Conservation (phyloP, 1,140 invertebrate species). For the Drosophila serrata region DNA sequence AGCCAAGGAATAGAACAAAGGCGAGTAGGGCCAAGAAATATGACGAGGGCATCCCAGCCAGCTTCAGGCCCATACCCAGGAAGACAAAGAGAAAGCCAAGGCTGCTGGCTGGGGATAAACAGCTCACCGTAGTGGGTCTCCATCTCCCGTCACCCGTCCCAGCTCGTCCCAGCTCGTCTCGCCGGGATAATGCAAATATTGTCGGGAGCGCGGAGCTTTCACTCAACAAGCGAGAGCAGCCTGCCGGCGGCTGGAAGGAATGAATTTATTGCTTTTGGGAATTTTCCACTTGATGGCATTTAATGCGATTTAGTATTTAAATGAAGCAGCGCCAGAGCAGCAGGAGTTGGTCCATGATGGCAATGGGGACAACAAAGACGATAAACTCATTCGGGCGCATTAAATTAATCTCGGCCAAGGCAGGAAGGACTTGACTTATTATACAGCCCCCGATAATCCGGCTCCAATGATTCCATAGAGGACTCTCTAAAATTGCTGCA, state of each 20-base stretch:
- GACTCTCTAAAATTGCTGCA: neutral
- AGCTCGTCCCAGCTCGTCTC: neutral
- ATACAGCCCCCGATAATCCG: slow-evolving; percentile 26
- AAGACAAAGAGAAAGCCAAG: slow-evolving; percentile 59
- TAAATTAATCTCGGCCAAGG: slow-evolving; percentile 74
- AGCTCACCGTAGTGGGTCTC: slow-evolving; percentile 34
- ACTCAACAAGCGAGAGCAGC: slow-evolving; percentile 61
- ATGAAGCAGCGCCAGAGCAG: slow-evolving; percentile 61
- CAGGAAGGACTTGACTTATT: slow-evolving; percentile 8
- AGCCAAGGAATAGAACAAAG: slow-evolving; percentile 6
- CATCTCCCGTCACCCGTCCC: neutral
- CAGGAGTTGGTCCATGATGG: slow-evolving; percentile 16
- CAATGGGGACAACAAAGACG: slow-evolving; percentile 71
- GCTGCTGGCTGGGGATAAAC: slow-evolving; percentile 67
- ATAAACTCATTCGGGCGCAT: slow-evolving; percentile 77
- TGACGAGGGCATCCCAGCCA: slow-evolving; percentile 24
- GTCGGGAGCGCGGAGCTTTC: slow-evolving; percentile 64
- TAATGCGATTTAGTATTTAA: slow-evolving; percentile 84
- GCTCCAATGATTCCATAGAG: neutral
- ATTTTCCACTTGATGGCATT: slow-evolving; percentile 84
- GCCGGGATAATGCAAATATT: slow-evolving; percentile 76
- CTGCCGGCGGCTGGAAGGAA: slow-evolving; percentile 52
- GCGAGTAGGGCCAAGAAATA: slow-evolving; percentile 21
- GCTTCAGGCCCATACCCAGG: slow-evolving; percentile 19
- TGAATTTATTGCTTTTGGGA: slow-evolving; percentile 83